Evolutionary conservation across 2,113 vertebrate species (phyloP).

Genomic region (Callopanchax toddi): DNA sequence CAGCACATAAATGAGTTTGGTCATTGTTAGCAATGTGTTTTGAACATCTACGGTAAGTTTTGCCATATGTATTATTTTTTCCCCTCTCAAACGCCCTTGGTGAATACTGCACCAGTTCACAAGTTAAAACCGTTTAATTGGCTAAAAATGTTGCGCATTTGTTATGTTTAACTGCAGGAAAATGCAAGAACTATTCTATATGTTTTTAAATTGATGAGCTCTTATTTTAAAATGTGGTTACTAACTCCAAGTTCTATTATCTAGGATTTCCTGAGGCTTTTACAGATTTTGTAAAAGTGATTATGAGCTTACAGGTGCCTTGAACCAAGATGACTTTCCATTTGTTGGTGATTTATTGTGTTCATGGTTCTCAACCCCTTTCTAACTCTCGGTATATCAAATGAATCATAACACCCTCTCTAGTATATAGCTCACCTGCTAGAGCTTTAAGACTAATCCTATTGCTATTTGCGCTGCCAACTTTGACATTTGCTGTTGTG

Average conservation of each 20-base stretch:
- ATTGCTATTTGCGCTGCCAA: conserved; percentile 50
- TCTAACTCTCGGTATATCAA: conserved; percentile 48
- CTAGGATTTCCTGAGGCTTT: conserved; percentile 1
- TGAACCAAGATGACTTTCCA: conserved; percentile 21
- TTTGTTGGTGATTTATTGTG: conserved; percentile 40
- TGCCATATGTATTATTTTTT: neutral
- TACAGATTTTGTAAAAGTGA: conserved; percentile 5
- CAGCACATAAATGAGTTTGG: neutral
- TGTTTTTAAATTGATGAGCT: conserved; percentile 5
- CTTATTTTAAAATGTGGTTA: neutral
- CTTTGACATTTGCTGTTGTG: conserved; percentile 64
- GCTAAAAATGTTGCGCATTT: conserved; percentile 10
- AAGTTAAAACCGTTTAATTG: neutral
- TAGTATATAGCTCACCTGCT: conserved; percentile 47
- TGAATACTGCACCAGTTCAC: no score
- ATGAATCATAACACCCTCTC: conserved; percentile 47
- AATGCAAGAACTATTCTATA: neutral
- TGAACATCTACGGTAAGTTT: neutral
- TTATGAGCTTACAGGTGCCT: conserved; percentile 9
- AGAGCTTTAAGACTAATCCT: conserved; percentile 45
- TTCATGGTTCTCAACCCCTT: conserved; percentile 11
- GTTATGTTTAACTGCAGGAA: conserved; percentile 1
- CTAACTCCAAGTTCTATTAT: neutral
- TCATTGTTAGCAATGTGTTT: neutral
- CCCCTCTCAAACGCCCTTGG: neutral